Evolutionary conservation across 92 coral and sea anemone species (phyloP).

Genomic region (Porites evermanni): DNA sequence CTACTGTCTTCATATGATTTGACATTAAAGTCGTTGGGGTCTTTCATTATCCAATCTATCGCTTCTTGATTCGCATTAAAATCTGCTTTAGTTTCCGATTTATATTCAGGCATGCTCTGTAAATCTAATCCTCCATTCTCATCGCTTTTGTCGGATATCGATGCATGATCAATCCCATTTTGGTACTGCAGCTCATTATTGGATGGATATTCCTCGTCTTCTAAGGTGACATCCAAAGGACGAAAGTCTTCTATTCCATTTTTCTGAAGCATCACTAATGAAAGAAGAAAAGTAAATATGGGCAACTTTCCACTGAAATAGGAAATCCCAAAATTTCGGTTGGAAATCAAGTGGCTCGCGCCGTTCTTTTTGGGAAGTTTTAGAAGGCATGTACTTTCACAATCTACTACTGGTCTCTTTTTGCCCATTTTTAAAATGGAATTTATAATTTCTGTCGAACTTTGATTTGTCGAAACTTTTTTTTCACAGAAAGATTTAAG

Average conservation of each 20-base stretch:
- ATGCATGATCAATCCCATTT: slow-evolving; percentile 4
- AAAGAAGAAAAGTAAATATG: neutral
- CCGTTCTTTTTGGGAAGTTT: too few relatives aligned
- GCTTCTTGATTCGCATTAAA: slow-evolving; percentile 85
- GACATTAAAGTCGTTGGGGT: slow-evolving; percentile 71
- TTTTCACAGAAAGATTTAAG: too few relatives aligned
- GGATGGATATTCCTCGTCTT: slow-evolving; percentile 24
- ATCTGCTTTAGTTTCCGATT: slow-evolving; percentile 82
- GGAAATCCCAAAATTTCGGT: neutral
- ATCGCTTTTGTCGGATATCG: slow-evolving; percentile 25
- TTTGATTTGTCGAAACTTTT: neutral
- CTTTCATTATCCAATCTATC: slow-evolving; percentile 83
- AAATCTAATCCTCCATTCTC: slow-evolving; percentile 28
- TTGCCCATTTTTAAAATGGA: too few relatives aligned
- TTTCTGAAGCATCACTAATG: slow-evolving; percentile 72
- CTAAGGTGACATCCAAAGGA: slow-evolving; percentile 76
- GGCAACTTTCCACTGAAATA: neutral
- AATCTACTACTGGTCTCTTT: too few relatives aligned
- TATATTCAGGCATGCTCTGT: slow-evolving; percentile 76
- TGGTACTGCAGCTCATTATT: slow-evolving; percentile 1
- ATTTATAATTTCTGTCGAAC: too few relatives aligned
- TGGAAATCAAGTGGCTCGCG: too few relatives aligned
- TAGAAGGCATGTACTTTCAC: too few relatives aligned
- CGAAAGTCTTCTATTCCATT: slow-evolving; percentile 81
- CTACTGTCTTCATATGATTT: slow-evolving; percentile 48